Evolutionary conservation across 2,888 invertebrate species (phyloP).

Genomic region (Phlogophora meticulosa): DNA sequence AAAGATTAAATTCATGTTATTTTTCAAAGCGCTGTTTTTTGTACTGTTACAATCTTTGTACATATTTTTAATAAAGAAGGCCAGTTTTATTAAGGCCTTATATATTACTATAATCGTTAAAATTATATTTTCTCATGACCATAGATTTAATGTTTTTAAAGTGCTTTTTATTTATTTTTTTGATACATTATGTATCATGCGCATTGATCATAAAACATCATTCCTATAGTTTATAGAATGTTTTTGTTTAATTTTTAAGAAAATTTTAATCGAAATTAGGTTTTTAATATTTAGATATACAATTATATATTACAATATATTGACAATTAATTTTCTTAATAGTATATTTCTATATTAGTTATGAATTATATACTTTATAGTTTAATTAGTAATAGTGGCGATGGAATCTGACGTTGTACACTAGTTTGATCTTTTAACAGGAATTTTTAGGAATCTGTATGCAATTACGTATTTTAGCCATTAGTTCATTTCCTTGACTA

Average conservation of each 20-base stretch:
- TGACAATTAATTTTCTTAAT: slow-evolving; percentile 61
- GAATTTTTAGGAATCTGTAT: slow-evolving; percentile 3
- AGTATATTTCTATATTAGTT: slow-evolving; percentile 55
- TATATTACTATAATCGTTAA: slow-evolving; percentile 25
- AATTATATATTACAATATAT: slow-evolving; percentile 52
- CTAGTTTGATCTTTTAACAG: slow-evolving; percentile 29
- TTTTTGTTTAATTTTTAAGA: slow-evolving; percentile 70
- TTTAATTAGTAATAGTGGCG: slow-evolving; percentile 29
- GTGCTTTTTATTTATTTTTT: slow-evolving; percentile 48
- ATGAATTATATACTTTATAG: slow-evolving; percentile 41
- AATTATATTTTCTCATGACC: slow-evolving; percentile 42
- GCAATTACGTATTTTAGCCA: not conserved
- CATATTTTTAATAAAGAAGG: slow-evolving; percentile 26
- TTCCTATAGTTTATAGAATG: slow-evolving; percentile 78
- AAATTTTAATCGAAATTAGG: slow-evolving; percentile 61
- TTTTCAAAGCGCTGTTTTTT: slow-evolving; percentile 33
- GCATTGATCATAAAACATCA: slow-evolving; percentile 72
- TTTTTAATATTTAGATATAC: slow-evolving; percentile 45
- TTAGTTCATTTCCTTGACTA: not conserved
- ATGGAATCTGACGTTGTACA: slow-evolving; percentile 17
- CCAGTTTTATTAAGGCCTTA: slow-evolving; percentile 16
- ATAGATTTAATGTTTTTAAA: slow-evolving; percentile 44
- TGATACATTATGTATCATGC: slow-evolving; percentile 40
- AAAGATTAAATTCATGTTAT: slow-evolving; percentile 38
- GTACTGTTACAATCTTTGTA: slow-evolving; percentile 19